phyloP scores from a whole-genome alignment of 1,140 invertebrate species.

The Bicyclus anynana region DNA sequence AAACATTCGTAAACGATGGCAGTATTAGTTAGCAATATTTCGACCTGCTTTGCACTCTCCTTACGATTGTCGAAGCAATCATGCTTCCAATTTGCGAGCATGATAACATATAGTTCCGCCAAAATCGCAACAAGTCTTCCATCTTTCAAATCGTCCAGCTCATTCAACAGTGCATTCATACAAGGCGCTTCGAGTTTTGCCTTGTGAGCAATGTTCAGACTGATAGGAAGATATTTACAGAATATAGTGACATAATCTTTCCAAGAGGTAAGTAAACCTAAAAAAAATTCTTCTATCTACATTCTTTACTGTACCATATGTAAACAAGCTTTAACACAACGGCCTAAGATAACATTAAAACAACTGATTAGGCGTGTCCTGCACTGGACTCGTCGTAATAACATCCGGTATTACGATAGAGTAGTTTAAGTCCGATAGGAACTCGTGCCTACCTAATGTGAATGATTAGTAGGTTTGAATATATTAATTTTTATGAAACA shows the following conservation, averaged over 20 bases:
- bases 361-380: neutral
- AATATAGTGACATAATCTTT: slow-evolving; percentile 79
- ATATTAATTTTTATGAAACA: too few species aligned
- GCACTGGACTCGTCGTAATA: neutral
- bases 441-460: too few species aligned
- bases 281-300: neutral
- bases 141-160: slow-evolving; percentile 75
- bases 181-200: slow-evolving; percentile 75
- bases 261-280: slow-evolving; percentile 78
- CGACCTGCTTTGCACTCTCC: slow-evolving; percentile 71
- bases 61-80: slow-evolving; percentile 75
- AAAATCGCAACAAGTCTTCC: slow-evolving; percentile 77
- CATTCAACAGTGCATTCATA: slow-evolving; percentile 69
- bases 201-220: slow-evolving; percentile 68
- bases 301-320: neutral
- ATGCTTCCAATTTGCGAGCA: slow-evolving; percentile 75
- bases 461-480: too few species aligned
- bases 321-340: neutral
- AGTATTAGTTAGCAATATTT: slow-evolving; percentile 69
- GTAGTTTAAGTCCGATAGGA: too few species aligned
- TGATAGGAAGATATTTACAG: slow-evolving; percentile 66
- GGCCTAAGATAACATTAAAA: neutral
- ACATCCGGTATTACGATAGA: neutral
- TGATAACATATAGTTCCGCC: slow-evolving; percentile 77
- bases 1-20: slow-evolving; percentile 76